Evolutionary conservation across 2,797 vertebrate species (phyloP).

Genomic region (Alfaro cultratus): DNA sequence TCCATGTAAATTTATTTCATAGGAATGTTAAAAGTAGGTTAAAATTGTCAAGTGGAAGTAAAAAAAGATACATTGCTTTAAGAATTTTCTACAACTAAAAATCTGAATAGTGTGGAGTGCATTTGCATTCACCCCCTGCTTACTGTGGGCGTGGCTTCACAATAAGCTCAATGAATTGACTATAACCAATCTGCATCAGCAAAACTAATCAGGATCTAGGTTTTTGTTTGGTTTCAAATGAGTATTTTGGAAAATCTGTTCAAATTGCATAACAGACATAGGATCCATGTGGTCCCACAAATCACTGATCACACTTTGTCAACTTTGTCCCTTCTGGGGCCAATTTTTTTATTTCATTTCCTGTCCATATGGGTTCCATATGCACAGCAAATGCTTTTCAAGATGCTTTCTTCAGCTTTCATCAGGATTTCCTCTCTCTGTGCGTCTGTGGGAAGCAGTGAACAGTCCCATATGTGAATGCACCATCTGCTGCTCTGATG

Average conservation of each 20-base stretch:
- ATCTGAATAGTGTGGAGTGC: not conserved
- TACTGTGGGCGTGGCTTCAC: not conserved
- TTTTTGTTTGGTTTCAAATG: not conserved
- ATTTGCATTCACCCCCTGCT: not conserved
- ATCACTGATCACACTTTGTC: not conserved
- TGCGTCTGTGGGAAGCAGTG: not conserved
- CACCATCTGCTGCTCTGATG: slow-evolving; percentile 1
- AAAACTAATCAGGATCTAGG: not conserved
- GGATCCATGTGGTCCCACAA: not conserved
- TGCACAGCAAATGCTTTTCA: not conserved
- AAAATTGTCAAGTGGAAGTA: not conserved
- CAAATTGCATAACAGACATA: not conserved
- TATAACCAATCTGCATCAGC: not conserved
- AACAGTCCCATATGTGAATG: not conserved
- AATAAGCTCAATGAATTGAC: not conserved
- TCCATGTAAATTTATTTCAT: not conserved
- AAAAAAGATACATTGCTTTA: not conserved
- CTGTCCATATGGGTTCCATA: not conserved
- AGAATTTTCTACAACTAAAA: not conserved
- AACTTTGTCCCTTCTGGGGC: not conserved
- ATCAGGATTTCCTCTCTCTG: not conserved
- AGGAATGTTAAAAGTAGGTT: not conserved
- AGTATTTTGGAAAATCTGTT: not conserved
- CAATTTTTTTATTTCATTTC: not conserved
- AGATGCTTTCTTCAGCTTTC: not conserved